Base-by-base conservation (phyloP, 2,113 vertebrate species). In the Mirza zaza region DNA sequence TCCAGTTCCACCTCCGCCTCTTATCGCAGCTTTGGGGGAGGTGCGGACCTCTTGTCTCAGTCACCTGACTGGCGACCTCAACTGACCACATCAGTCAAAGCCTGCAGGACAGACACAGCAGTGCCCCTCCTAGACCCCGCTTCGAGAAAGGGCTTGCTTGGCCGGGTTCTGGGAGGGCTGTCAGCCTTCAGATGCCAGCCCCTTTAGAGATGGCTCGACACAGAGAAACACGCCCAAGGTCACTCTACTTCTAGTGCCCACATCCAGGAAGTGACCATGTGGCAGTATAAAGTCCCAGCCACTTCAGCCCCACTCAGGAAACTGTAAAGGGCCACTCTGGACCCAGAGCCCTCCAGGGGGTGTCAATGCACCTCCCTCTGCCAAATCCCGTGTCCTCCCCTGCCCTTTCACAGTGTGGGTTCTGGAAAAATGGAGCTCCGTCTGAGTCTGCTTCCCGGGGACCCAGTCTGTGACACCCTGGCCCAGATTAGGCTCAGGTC, bases 81-180 rank as follows among this genome's bases (percentile, higher is more conserved):
- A 8, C 50, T 42, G 42, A 67, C 57, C 5, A 3, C 42, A 15
- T 61, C 27, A 36, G 42, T 57, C 21, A 17, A 50, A 48, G 7
- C 10, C 89, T 42, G 8, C 55, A 18, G 0, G 0, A 14, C 4
- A 27, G 36, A 29, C 23, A 14, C 6, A 0, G 3, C 23, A 36
- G 55, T 17, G 7, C n/a, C 27, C 23, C 1, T 3, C 36, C 10
- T 50, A 36, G 52, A 17, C 5, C 1, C 36, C 50, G 9, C 48
- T n/a, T 34, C 65, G 23, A 0, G 17, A 39, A 87, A 84, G 23
- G 50, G 34, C 67, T 27, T 27, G 75, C 20, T 11, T 84, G 52
- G 57, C 57, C 32, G 17, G 11, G 55, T 18, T 50, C 87, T 82
- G 15, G 17, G 25, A 68, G 9, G 8, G 14, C 42, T 52, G 3